Base-by-base conservation (phyloP, 2,113 vertebrate genomes). In the Chlamydotis undulata region DNA sequence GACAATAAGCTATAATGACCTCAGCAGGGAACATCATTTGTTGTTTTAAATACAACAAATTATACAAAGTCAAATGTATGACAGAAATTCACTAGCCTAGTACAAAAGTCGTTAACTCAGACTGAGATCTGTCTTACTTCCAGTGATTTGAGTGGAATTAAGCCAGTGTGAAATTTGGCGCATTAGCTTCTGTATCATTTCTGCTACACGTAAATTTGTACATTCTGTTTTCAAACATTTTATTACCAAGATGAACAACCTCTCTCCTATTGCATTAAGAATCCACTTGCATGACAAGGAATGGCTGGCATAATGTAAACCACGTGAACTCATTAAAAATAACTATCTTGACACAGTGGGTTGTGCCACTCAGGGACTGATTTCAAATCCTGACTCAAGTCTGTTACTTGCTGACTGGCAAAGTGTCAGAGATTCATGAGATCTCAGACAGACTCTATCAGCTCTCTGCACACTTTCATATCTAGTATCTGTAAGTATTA, bases 161-260 rank as follows among this genome's bases (percentile, higher is more conserved):
- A 87, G 37, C 49, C 61, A 75, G 24, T 77, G 59, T 9, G 83
- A 82, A 88, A 95, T 83, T 69, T 95, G 70, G 81, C 8, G 89
- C 87, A 85, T 93, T 95, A 91, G 93, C 59, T 95, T 91, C 90
- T 94, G 3, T 52, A 65, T 74, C 52, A 59, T 74, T 88, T 93
- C 78, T 94, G 45, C 61, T 89, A 65, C 3, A 4, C 7, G 8
- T 65, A 61, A 76, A 60, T 95, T 89, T 85, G 81, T 87, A 82
- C 52, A 53, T 79, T 94, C 64, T 84, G 35, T 78, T 84, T 71
- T 93, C 49, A 73, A 87, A 89, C 70, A 83, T 80, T 96, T 89
- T 87, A 95, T 94, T 94, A 89, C 69, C 25, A 65, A 89, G 94
- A 95, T 96, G 87, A 93, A 96, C 83, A 85, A 19, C 24, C 41